Evolutionary conservation across 2,888 invertebrate genomes (phyloP), one percentile per base, ranked within the genome.

Genomic region (Scotopteryx bipunctaria): DNA sequence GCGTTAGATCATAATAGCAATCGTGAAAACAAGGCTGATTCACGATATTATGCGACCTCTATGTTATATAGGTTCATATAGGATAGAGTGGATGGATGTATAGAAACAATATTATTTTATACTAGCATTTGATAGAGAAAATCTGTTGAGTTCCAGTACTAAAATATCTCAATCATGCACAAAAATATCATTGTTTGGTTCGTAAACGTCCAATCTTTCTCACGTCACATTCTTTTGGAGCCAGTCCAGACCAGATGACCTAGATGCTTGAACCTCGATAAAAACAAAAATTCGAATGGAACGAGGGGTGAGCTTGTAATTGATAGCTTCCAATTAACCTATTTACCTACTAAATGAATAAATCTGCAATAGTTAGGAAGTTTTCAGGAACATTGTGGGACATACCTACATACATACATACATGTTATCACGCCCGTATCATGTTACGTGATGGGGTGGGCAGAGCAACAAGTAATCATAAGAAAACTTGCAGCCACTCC

Each of bases 191-290:
- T 16, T 32, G 32, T 48, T 57, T 37, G 33, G 61, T 66, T 66
- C 68, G 69, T 75, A 74, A 78, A 78, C 73, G 72, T 14, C 13
- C 59, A 73, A 67, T 56, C 71, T 74, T 69, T 62, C 60, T 63
- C 66, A 66, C 69, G 76, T 80, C 71, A 78, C 70, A 74, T 72
- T 70, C 63, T 78, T 78, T 86, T 89, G 89, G 89, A 89, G 56
- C 60, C 62, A 66, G 65, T 88, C 88, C 89, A 89, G 83, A 69
- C 88, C 89, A 89, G 83, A 69, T 80, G 88, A 84, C 89, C 89
- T 68, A 78, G 76, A 86, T 89, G 69, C 76, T 66, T 73, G 78
- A 32, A 42, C 19, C 21, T 32, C 71, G 71, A 74, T 70, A 71
- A 73, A 68, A 62, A 59, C 55, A 61, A 73, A n/a, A 68, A 72